Evolutionary conservation across 2,797 vertebrate species (phyloP), one percentile per base, ranked within the genome.

Genomic region (Harpagifer antarcticus): DNA sequence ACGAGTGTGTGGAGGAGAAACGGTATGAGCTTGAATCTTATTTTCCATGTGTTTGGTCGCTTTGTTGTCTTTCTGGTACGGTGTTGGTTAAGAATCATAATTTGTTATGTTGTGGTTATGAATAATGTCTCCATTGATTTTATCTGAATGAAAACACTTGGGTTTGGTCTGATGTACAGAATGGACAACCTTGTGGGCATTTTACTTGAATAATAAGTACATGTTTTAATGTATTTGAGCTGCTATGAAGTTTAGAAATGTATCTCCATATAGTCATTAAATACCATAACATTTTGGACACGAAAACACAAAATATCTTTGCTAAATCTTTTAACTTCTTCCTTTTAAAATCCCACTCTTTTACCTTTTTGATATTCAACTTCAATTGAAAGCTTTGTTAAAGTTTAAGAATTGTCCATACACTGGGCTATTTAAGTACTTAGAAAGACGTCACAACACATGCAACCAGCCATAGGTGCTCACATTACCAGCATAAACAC

Each of bases 1-100:
- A 79, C 74, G n/a, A 78, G 62, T 78, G 83, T 79, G 86, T 81
- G 83, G 76, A 83, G 79, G 78, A 87, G 80, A 88, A 85, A 92
- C 81, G 91, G 92, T 90, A 92, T 45, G 88, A 91, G 62, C 48
- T 79, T 83, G 67, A 79, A 69, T 81, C 54, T 87, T 89, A 70
- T 72, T 93, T 88, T 90, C 76, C 78, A 54, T 71, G 55, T 13
- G 53, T 76, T 79, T 48, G 69, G 53, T 48, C 9, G 49, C 61
- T 50, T 56, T 74, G 72, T 62, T 74, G 78, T 83, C 76, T 76
- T 76, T 81, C 68, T 70, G 66, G 54, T 43, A 20, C 63, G 70
- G 45, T 73, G 60, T 57, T 68, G 55, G 67, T 76, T 81, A 31
- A 63, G 66, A 68, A 47, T 71, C 57, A 54, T 56, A 20, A 55